Evolutionary conservation across 1,140 invertebrate genomes (phyloP), one percentile per base, ranked within the genome.

Genomic region (Bombus vancouverensis): DNA sequence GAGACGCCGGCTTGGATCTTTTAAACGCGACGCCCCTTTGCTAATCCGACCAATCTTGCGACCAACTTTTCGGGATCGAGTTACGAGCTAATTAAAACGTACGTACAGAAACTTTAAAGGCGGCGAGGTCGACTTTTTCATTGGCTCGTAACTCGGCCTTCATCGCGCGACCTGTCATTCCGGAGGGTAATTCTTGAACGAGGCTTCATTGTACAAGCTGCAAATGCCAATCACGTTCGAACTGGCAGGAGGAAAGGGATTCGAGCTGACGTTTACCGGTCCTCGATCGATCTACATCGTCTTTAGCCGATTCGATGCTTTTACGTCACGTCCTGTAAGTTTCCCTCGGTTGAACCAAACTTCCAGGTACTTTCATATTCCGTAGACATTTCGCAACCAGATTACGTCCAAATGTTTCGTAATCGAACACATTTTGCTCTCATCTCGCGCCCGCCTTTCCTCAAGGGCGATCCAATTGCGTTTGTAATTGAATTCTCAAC

Each of bases 191-290:
- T 32, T 57, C n/a, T 76, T 6, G 53, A 9, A 39, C 74, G 53
- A 59, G 6, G 6, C 39, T 22, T 15, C 37, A 12, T 42, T 32
- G 39, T 47, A 28, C n/a, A 81, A 71, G 62, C 37, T 47, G 53
- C 62, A 15, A 37, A 88, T 83, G 85, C 72, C 74, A 59, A 86
- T 84, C 86, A 80, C 86, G 86, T 85, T 71, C 78, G 42, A 85
- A 65, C 72, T 34, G 83, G 59, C 77, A 32, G 57, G 15, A 47
- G 76, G 70, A 81, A 73, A 71, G 47, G 71, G 82, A 84, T 44
- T 79, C 53, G 47, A 18, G 1, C 65, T 39, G 25, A 68, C 76
- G 62, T 84, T 79, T 59, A 71, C 47, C 37, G 53, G 65, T 78
- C 59, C 75, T 28, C 47, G 47, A 78, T 71, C 82, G 82, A 84